Conservation (phyloP, 2,888 invertebrate genomes). For the Gryllus longicercus region DNA sequence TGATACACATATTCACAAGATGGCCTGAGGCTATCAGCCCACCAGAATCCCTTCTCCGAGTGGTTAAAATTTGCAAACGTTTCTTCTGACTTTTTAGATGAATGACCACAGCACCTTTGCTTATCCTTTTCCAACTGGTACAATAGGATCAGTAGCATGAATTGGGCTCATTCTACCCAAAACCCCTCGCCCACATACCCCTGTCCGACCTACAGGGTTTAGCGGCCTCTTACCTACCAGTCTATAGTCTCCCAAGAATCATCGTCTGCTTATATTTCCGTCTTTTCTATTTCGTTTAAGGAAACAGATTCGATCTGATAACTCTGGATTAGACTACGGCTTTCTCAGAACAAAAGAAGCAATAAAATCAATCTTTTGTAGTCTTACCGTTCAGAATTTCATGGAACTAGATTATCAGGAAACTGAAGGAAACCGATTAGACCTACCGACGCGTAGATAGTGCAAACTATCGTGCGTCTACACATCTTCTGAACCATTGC, state of each 20-base stretch:
- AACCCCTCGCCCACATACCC: constrained; percentile 78
- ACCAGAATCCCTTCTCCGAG: constrained; percentile 79
- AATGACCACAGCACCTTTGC: constrained; percentile 41
- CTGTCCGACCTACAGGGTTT: constrained; percentile 92
- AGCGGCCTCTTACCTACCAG: constrained; percentile 58
- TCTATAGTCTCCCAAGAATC: constrained; percentile 65
- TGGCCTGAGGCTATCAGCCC: constrained; percentile 40
- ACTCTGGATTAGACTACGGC: constrained; percentile 81
- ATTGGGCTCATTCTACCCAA: constrained; percentile 97
- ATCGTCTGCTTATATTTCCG: constrained; percentile 70
- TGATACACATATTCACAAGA: too few relatives aligned
- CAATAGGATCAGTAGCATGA: constrained; percentile 96
- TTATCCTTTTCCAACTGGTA: constrained; percentile 80
- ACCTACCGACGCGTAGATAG: constrained; percentile 60
- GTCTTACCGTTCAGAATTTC: constrained; percentile 62
- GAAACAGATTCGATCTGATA: constrained; percentile 56
- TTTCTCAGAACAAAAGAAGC: constrained; percentile 63
- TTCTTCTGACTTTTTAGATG: constrained; percentile 54
- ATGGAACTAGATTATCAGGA: constrained; percentile 71
- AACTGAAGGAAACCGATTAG: constrained; percentile 61
- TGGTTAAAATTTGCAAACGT: constrained; percentile 86
- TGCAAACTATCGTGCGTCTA: constrained; percentile 51
- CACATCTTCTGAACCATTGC: constrained; percentile 54
- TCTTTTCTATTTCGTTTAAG: constrained; percentile 80
- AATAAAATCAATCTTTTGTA: constrained; percentile 76